Base-by-base conservation (phyloP, 2,888 invertebrate species). In the Cabera pusaria region DNA sequence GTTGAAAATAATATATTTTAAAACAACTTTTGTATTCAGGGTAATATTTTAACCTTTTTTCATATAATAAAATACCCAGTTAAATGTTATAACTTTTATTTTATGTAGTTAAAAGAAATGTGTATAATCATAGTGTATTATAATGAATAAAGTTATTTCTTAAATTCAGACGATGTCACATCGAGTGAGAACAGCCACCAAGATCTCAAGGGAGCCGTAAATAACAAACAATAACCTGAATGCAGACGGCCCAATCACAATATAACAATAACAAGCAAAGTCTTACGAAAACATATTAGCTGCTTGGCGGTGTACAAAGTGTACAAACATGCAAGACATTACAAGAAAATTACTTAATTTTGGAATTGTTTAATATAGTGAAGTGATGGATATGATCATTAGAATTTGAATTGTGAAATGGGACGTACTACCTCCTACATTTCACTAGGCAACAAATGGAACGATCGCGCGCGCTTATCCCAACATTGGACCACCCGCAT, bases 51-150 rank as follows among this genome's bases (percentile, higher is more conserved):
- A n/a, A n/a, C n/a, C n/a, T n/a, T n/a, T n/a, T n/a, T n/a, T n/a
- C n/a, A 20, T 28, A 16, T 33, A 37, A 28, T 24, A 25, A 27
- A 34, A 38, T 35, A 35, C 25, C 11, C 3, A 36, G 10, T 35
- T 50, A 64, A 72, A 79, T 82, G 75, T 81, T 79, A 85, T 84
- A 85, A 84, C 81, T 83, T 85, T 85, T 81, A 83, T 84, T 85
- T 84, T 81, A n/a, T n/a, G n/a, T n/a, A 76, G 81, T 76, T 79
- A 84, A 81, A 85, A 82, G 78, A 79, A 72, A 77, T 82, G 73
- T 81, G 78, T 80, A 74, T 73, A 68, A 60, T 67, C 66, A 74
- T 80, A 75, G n/a, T 78, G 76, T 76, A 42, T 36, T 36, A 66
- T 72, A 75, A 63, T 77, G 78, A 71, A 84, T 79, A 82, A 77